Conservation (phyloP, 2,113 vertebrate species). For the Phalacrocorax aristotelis region DNA sequence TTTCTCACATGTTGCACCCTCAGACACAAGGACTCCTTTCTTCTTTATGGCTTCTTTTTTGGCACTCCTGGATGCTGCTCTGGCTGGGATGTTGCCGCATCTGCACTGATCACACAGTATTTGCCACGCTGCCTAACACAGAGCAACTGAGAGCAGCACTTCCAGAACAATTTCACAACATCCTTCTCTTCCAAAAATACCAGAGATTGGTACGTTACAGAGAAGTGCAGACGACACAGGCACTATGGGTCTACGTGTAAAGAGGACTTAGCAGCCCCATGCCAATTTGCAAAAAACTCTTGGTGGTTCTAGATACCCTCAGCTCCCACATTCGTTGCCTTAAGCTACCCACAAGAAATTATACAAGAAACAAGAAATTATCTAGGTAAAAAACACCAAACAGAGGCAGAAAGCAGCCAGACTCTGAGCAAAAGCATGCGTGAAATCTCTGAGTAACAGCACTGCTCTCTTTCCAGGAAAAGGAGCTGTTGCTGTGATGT, state of each 20-base stretch:
- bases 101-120: background rate
- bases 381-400: background rate
- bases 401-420: background rate
- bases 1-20: background rate
- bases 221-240: background rate
- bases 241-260: rapidly evolving
- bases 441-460: background rate
- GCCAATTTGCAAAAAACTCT: background rate
- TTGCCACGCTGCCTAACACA: background rate
- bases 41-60: background rate
- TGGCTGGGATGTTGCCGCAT: background rate
- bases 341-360: background rate
- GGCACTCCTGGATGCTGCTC: background rate
- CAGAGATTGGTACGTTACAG: background rate
- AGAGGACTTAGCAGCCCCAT: background rate
- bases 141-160: background rate
- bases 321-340: background rate
- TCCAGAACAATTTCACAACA: background rate
- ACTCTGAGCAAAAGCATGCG: background rate
- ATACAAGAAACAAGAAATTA: background rate
- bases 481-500: background rate
- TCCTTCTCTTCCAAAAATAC: background rate
- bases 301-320: background rate
- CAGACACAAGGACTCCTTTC: background rate
- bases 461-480: background rate